A percentile compares a stretch with the other conserved stretches of the same genome.
These are phyloP conservation scores for Schrankia costaestrigalis DNA, from an alignment of 2,888 invertebrate genomes.

Conservation along the genomic window DNA sequence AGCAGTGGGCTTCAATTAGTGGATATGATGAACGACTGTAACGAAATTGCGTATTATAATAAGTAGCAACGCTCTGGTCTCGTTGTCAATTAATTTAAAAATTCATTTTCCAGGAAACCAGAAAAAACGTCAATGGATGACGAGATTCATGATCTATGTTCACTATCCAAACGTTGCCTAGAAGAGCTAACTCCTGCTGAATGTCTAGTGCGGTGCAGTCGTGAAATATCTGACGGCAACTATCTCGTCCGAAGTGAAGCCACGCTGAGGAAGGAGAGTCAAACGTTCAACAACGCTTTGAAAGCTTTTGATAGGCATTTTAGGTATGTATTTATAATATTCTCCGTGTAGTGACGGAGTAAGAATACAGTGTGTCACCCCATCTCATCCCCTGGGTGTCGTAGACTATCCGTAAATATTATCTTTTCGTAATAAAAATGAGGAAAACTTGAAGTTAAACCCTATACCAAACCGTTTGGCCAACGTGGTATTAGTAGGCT, in stretches of 20 bases:
- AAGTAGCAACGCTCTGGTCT: no score
- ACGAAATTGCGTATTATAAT: no score
- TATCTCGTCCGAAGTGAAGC: conserved; percentile 61
- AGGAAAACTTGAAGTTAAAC: no score
- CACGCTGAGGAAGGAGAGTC: conserved; percentile 54
- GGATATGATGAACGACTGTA: no score
- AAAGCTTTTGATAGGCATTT: conserved; percentile 65
- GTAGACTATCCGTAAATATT: no score
- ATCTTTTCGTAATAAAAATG: no score
- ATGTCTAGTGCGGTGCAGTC: conserved; percentile 52
- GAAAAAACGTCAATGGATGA: conserved; percentile 65
- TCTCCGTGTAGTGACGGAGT: background rate
- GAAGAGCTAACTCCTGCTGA: conserved; percentile 59
- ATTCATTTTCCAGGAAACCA: conserved; percentile 42
- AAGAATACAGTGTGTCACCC: no score
- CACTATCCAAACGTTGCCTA: conserved; percentile 49
- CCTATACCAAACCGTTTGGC: no score
- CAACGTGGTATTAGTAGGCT: no score
- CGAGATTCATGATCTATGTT: conserved; percentile 55
- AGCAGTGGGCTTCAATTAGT: no score
- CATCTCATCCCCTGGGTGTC: no score
- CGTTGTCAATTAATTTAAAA: background rate
- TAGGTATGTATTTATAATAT: conserved; percentile 40
- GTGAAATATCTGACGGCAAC: conserved; percentile 55
- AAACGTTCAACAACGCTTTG: conserved; percentile 57